These are phyloP conservation scores for Cyprinus carpio DNA, from an alignment of 2,113 vertebrate species.

Conservation along the genomic window DNA sequence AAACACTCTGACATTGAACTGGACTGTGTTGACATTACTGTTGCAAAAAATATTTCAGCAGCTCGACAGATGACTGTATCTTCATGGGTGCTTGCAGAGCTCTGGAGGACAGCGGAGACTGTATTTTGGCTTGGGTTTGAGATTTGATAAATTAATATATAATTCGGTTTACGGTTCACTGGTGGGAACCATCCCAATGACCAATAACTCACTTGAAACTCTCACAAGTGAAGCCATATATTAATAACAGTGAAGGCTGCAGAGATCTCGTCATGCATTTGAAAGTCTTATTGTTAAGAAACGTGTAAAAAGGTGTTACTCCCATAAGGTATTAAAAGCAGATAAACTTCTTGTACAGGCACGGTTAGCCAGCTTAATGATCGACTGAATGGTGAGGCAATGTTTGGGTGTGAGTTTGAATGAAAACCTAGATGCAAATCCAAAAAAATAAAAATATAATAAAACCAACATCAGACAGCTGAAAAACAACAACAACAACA, in stretches of 20 bases:
- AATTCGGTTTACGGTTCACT: constrained; percentile 6
- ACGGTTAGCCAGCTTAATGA: not conserved
- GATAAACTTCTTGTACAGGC: not conserved
- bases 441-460: not conserved
- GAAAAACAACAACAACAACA: too few species aligned
- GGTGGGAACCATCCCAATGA: not conserved
- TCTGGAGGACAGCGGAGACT: not conserved
- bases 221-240: not conserved
- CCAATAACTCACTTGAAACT: not conserved
- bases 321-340: not conserved
- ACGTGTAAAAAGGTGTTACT: not conserved
- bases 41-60: constrained; percentile 59
- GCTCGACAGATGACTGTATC: not conserved
- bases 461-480: not conserved
- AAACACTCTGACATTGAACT: constrained; percentile 46
- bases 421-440: not conserved
- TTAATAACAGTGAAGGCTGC: not conserved
- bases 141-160: constrained; percentile 9
- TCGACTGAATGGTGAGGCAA: constrained; percentile 7
- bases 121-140: not conserved
- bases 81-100: constrained; percentile 26
- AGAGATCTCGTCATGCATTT: not conserved
- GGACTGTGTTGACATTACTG: constrained; percentile 61
- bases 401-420: constrained; percentile 14
- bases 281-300: constrained; percentile 13